These are phyloP conservation scores for Drosophila quinaria DNA, from an alignment of 2,888 invertebrate species.

Conservation along the genomic window DNA sequence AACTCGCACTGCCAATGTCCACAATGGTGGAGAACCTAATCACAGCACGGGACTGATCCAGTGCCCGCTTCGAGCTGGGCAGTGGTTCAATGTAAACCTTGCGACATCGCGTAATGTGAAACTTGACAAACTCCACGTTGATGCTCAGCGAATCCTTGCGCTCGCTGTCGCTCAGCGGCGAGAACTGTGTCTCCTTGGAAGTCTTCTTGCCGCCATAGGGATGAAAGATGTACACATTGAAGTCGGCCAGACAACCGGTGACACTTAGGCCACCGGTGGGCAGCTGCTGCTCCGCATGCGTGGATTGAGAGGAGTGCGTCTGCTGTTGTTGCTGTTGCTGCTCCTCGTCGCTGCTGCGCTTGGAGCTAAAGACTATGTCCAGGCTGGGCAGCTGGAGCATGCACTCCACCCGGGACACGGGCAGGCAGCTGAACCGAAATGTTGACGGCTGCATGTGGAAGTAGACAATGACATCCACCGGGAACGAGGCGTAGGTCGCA, in stretches of 20 bases:
- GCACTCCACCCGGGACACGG: conserved; percentile 97
- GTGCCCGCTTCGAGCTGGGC: conserved; percentile 82
- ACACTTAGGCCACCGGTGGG: conserved; percentile 88
- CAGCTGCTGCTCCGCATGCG: conserved; percentile 75
- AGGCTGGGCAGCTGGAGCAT: conserved; percentile 98
- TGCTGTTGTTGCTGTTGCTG: conserved; percentile 50
- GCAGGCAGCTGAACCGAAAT: conserved; percentile 97
- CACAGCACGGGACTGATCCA: conserved; percentile 93
- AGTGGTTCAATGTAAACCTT: conserved; percentile 92
- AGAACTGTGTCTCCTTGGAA: conserved; percentile 93
- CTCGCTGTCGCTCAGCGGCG: conserved; percentile 94
- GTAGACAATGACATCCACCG: conserved; percentile 99
- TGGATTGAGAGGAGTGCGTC: conserved; percentile 36
- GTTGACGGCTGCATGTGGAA: conserved; percentile 99
- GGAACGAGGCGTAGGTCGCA: conserved; percentile 97
- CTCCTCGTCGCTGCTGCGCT: conserved; percentile 91
- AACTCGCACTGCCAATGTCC: conserved; percentile 97
- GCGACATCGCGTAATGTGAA: conserved; percentile 95
- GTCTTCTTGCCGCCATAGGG: conserved; percentile 97
- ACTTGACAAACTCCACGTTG: conserved; percentile 98
- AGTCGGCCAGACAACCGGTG: conserved; percentile 98
- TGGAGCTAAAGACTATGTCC: conserved; percentile 98
- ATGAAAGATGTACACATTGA: conserved; percentile 99
- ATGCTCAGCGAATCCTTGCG: conserved; percentile 98
- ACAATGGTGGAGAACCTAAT: conserved; percentile 97